Percentiles rank a stretch among this genome's conserved stretches.
phyloP scores from a whole-genome alignment of 2,113 vertebrate genomes.

The Centropus bengalensis region DNA sequence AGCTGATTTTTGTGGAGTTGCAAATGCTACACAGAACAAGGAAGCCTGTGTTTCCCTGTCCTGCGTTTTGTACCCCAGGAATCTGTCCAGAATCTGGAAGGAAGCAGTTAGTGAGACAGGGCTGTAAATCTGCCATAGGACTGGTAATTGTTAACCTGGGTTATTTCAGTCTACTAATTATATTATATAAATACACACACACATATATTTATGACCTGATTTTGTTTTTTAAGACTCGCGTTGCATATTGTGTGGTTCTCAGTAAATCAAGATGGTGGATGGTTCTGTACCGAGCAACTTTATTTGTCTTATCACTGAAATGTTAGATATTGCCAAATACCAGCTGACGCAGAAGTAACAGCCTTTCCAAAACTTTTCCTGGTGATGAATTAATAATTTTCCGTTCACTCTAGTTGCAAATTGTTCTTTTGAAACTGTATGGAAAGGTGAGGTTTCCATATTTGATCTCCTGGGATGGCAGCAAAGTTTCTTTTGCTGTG shows the following conservation, averaged over 20 bases:
- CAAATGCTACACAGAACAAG: slow-evolving; percentile 53
- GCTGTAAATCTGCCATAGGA: slow-evolving; percentile 65
- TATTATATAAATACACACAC: slow-evolving; percentile 52
- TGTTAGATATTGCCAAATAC: background rate
- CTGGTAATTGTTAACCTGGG: slow-evolving; percentile 71
- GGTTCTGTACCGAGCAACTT: background rate
- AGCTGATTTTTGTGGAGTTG: slow-evolving; percentile 39
- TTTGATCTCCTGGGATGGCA: background rate
- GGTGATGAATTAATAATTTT: background rate
- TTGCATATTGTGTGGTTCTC: slow-evolving; percentile 21
- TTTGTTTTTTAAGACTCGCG: background rate
- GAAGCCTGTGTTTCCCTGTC: slow-evolving; percentile 62
- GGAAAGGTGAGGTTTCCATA: background rate
- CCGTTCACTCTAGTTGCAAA: background rate
- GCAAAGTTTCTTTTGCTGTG: background rate
- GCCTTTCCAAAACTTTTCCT: background rate
- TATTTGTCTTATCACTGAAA: background rate
- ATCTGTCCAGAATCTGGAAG: slow-evolving; percentile 68
- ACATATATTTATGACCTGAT: slow-evolving; percentile 41
- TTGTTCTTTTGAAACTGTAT: background rate
- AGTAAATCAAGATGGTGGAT: background rate
- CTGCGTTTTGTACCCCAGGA: slow-evolving; percentile 49
- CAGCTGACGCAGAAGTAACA: background rate
- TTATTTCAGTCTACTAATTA: slow-evolving; percentile 69
- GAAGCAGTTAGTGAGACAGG: slow-evolving; percentile 66